Conservation (phyloP, 2,113 vertebrate genomes). For the Lethenteron reissneri region DNA sequence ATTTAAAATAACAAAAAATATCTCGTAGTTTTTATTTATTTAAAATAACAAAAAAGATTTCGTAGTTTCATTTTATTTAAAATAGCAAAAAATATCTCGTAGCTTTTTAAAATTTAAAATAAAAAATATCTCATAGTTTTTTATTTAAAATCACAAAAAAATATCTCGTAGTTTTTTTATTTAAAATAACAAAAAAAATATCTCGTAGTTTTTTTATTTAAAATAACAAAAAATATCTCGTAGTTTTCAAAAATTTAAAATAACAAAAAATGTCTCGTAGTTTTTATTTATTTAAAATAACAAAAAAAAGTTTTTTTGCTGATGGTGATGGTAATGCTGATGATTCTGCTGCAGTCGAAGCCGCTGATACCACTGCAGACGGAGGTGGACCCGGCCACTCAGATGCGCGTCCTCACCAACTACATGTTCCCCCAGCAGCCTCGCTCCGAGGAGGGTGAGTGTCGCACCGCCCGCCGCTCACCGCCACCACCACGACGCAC, state of each 20-base stretch:
- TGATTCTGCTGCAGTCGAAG: conserved; percentile 46
- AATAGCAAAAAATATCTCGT: not conserved
- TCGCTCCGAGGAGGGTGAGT: conserved; percentile 55
- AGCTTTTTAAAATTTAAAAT: conserved; percentile 12
- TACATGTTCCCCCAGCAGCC: conserved; percentile 90
- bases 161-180: too few species aligned
- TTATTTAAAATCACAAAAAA: not conserved
- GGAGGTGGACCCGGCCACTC: conserved; percentile 45
- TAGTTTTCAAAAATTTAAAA: too few species aligned
- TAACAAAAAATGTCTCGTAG: too few species aligned
- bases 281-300: too few species aligned
- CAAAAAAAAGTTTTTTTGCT: too few species aligned
- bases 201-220: too few species aligned
- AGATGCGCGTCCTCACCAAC: conserved; percentile 72
- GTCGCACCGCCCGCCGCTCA: conserved; percentile 7
- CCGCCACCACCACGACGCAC: too few species aligned
- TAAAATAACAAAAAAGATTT: not conserved
- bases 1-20: too few species aligned
- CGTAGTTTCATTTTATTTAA: not conserved
- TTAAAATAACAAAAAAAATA: too few species aligned
- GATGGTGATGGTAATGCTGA: too few species aligned
- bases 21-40: conserved; percentile 9
- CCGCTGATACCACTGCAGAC: conserved; percentile 94
- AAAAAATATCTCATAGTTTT: conserved; percentile 5
- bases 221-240: too few species aligned